Percentiles rank a stretch among this genome's conserved stretches.
phyloP scores from a whole-genome alignment of 2,888 invertebrate genomes.

The Eulithis prunata region DNA sequence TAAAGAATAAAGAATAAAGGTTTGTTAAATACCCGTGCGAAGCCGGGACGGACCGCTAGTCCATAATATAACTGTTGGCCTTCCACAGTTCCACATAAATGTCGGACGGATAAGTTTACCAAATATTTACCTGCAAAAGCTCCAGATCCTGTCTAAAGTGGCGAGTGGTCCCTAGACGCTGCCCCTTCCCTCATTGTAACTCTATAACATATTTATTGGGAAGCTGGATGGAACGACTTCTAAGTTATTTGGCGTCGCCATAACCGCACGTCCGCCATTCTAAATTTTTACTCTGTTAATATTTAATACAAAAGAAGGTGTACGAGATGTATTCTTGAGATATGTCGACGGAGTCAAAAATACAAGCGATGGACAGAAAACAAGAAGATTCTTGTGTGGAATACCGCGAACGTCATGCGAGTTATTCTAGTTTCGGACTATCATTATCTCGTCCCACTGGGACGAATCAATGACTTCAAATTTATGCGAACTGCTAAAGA shows the following conservation, averaged over 20 bases:
- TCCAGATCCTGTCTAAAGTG: conserved; percentile 48
- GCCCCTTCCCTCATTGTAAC: conserved; percentile 76
- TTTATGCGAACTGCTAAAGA: no score
- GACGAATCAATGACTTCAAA: no score
- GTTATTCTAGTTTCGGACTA: no score
- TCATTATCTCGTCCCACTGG: no score
- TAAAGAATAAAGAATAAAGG: no score
- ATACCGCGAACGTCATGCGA: no score
- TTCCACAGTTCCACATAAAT: background rate
- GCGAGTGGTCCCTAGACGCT: conserved; percentile 63
- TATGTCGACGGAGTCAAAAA: background rate
- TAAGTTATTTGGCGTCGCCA: conserved; percentile 67
- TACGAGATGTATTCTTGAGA: conserved; percentile 38
- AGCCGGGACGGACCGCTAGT: no score
- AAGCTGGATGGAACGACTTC: conserved; percentile 78
- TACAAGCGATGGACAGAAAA: no score
- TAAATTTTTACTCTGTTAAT: conserved; percentile 84
- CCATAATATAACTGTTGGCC: no score
- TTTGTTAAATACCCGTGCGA: no score
- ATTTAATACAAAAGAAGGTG: conserved; percentile 68
- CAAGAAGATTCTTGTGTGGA: no score
- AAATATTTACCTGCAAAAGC: conserved; percentile 8
- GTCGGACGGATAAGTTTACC: background rate
- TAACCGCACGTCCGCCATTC: conserved; percentile 76
- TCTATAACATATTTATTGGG: conserved; percentile 83